A percentile compares a stretch with the other conserved stretches of the same genome.
phyloP scores from a whole-genome alignment of 2,113 vertebrate species.

The Ornithorhynchus anatinus region DNA sequence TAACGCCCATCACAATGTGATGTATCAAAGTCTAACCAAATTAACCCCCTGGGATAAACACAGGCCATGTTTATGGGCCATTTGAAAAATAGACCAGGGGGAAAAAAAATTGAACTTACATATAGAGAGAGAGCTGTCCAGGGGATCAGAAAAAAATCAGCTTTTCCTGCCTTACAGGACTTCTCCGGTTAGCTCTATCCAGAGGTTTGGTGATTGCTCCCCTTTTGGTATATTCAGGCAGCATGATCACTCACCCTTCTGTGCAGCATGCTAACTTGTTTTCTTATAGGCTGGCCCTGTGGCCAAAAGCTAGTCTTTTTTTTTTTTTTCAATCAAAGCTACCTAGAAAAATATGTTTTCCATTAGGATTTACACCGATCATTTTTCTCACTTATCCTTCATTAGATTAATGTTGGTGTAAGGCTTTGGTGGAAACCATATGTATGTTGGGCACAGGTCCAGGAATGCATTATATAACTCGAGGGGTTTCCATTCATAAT shows the following conservation, averaged over 20 bases:
- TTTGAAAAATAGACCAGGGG: conserved; percentile 39
- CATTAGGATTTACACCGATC: conserved; percentile 17
- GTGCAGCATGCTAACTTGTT: neutral
- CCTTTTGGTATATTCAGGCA: neutral
- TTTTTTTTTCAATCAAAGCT: conserved; percentile 21
- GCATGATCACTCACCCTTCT: neutral
- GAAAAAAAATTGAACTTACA: neutral
- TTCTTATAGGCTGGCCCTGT: conserved; percentile 4
- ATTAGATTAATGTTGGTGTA: conserved; percentile 43
- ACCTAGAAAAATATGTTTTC: conserved; percentile 12
- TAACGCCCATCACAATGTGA: conserved; percentile 54
- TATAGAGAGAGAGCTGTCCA: neutral
- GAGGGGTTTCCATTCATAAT: conserved; percentile 24
- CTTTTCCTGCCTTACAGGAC: neutral
- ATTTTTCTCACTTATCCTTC: conserved; percentile 22
- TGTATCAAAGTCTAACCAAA: conserved; percentile 58
- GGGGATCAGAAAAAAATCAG: neutral
- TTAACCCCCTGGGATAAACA: conserved; percentile 54
- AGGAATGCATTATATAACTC: conserved; percentile 15
- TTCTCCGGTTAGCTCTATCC: conserved; percentile 11
- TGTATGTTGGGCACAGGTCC: neutral
- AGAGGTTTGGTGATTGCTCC: conserved; percentile 27
- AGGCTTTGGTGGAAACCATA: neutral
- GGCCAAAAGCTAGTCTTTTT: neutral
- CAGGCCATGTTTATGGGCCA: conserved; percentile 36